These are phyloP conservation scores for Girardia tigrina DNA, from an alignment of 2,888 invertebrate species.

Conservation along the genomic window DNA sequence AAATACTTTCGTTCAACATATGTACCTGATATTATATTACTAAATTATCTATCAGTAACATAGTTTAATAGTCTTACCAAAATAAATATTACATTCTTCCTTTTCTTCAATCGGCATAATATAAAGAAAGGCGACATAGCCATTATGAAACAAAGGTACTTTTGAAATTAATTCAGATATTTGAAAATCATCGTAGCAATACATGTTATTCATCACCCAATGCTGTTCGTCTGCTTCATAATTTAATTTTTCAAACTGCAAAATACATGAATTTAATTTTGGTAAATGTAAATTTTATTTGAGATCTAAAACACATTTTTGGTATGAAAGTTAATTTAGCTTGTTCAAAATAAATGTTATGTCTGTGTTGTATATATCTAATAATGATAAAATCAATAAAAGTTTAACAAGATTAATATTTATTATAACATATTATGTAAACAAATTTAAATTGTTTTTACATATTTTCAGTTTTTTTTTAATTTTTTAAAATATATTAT, in stretches of 20 bases:
- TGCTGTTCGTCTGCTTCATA: not conserved
- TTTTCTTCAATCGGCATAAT: not conserved
- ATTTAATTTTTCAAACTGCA: not conserved
- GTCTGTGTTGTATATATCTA: too few relatives aligned
- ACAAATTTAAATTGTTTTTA: too few relatives aligned
- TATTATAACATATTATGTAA: too few relatives aligned
- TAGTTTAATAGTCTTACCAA: not conserved
- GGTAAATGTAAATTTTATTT: too few relatives aligned
- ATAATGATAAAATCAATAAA: too few relatives aligned
- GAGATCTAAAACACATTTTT: too few relatives aligned
- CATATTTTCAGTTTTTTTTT: too few relatives aligned
- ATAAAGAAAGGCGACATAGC: not conserved
- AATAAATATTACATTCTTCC: not conserved
- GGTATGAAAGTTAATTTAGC: too few relatives aligned
- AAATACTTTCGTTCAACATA: not conserved
- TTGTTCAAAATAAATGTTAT: too few relatives aligned
- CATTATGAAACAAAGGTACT: not conserved
- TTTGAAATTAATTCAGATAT: not conserved
- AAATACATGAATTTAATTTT: too few relatives aligned
- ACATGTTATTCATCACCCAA: not conserved
- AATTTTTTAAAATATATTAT: too few relatives aligned
- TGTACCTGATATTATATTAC: not conserved
- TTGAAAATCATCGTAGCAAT: slow-evolving; percentile 4
- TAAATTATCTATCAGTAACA: not conserved
- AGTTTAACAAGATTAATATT: too few relatives aligned